phyloP scores from a whole-genome alignment of 2,797 vertebrate genomes.

The Diplodus sargus region DNA sequence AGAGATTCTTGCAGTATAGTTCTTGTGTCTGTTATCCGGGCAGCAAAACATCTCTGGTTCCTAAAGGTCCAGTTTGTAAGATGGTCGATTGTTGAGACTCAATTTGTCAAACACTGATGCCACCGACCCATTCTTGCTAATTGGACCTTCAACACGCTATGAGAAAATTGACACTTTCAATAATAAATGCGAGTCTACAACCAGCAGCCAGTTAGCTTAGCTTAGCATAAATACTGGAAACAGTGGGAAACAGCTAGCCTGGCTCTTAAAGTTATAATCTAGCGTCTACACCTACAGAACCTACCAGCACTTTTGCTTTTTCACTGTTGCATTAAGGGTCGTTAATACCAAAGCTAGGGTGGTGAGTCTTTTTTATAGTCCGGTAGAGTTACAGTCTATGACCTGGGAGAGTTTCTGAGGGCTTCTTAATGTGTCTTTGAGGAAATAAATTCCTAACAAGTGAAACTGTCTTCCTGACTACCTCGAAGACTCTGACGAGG shows the following conservation, averaged over 20 bases:
- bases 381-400: neutral
- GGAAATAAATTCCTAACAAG: neutral
- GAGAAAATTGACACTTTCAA: neutral
- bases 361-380: neutral
- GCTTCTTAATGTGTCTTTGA: neutral
- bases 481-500: neutral
- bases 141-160: neutral
- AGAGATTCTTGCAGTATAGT: constrained; percentile 2
- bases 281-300: too few relatives aligned
- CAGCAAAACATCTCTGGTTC: constrained; percentile 7
- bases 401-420: neutral
- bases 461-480: neutral
- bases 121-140: too few relatives aligned
- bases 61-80: neutral
- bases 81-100: too few relatives aligned
- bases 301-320: neutral
- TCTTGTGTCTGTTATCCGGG: constrained; percentile 18
- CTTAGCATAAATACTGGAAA: neutral
- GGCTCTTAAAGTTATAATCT: too few relatives aligned
- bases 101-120: too few relatives aligned
- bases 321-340: neutral
- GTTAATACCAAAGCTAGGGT: neutral
- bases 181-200: neutral
- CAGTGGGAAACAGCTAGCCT: neutral
- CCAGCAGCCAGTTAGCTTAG: neutral